Percentiles rank a stretch among this genome's conserved stretches.
Evolutionary conservation across 2,113 vertebrate species (phyloP).

Genomic region (Ictalurus furcatus): DNA sequence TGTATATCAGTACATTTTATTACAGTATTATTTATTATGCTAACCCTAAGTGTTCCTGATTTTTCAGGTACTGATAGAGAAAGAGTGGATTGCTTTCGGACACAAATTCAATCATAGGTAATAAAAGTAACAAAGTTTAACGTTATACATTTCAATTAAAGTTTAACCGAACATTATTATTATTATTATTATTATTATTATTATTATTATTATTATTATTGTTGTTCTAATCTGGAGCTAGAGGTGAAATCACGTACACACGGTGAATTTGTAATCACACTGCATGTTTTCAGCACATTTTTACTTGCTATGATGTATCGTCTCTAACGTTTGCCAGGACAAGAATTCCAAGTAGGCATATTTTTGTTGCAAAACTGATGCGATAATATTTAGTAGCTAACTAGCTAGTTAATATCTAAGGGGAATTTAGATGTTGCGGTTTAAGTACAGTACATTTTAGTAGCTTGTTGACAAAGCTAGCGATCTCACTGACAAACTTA

Average conservation of each 20-base stretch:
- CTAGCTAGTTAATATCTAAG: background rate
- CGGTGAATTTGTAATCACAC: background rate
- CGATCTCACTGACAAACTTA: background rate
- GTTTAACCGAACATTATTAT: background rate
- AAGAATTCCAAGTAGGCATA: background rate
- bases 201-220: background rate
- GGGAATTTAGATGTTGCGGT: background rate
- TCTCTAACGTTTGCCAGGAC: background rate
- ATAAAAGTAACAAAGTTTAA: background rate
- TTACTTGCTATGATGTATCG: too few species aligned
- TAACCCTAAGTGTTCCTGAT: background rate
- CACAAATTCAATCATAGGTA: conserved; percentile 55
- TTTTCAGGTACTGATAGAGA: conserved; percentile 51
- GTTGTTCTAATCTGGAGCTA: background rate
- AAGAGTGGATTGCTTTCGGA: conserved; percentile 52
- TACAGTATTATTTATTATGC: background rate
- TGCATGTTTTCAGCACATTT: too few species aligned
- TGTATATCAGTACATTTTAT: background rate
- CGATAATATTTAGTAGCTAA: background rate
- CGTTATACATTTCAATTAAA: background rate
- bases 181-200: background rate
- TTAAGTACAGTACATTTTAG: background rate
- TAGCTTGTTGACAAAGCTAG: background rate
- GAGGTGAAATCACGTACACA: background rate
- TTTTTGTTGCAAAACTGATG: background rate